Evolutionary conservation across 2,797 vertebrate genomes (phyloP).

Genomic region (Tarsius wallacei): DNA sequence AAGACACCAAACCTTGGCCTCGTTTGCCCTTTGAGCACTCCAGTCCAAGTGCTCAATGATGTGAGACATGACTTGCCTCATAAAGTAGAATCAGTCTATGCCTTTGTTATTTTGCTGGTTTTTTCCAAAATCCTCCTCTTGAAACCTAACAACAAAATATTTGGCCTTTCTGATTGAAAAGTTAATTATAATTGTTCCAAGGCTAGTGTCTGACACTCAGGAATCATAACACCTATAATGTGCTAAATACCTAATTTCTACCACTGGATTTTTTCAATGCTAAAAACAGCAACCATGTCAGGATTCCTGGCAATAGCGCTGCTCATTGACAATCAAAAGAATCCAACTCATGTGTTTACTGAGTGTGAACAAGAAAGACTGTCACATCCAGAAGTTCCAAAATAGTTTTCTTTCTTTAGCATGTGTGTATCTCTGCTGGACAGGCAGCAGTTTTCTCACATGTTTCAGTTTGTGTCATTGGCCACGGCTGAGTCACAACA

Average conservation of each 20-base stretch:
- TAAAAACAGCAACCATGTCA: slow-evolving; percentile 74
- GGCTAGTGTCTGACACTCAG: background rate
- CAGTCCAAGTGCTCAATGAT: background rate
- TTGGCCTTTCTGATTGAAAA: slow-evolving; percentile 21
- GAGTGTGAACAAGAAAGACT: slow-evolving; percentile 84
- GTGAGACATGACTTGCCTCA: background rate
- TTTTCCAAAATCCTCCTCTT: slow-evolving; percentile 49
- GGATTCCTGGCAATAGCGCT: slow-evolving; percentile 50
- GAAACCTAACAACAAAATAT: slow-evolving; percentile 23
- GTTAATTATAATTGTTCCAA: background rate
- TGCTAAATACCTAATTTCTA: slow-evolving; percentile 62
- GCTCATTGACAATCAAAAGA: slow-evolving; percentile 73
- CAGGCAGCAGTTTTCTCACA: slow-evolving; percentile 23
- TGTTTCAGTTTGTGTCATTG: slow-evolving; percentile 62
- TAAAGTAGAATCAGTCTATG: background rate
- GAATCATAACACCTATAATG: slow-evolving; percentile 32
- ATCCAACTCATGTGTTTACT: slow-evolving; percentile 79
- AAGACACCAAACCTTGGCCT: slow-evolving; percentile 47
- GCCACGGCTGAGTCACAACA: slow-evolving; percentile 54
- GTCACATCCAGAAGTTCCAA: slow-evolving; percentile 78
- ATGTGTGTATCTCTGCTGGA: slow-evolving; percentile 61
- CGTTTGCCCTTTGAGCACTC: background rate
- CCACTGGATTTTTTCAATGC: slow-evolving; percentile 48
- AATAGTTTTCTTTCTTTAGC: slow-evolving; percentile 87
- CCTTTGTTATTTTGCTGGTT: slow-evolving; percentile 11